Conservation (phyloP, 2,797 vertebrate genomes). For the Nothura maculosa region DNA sequence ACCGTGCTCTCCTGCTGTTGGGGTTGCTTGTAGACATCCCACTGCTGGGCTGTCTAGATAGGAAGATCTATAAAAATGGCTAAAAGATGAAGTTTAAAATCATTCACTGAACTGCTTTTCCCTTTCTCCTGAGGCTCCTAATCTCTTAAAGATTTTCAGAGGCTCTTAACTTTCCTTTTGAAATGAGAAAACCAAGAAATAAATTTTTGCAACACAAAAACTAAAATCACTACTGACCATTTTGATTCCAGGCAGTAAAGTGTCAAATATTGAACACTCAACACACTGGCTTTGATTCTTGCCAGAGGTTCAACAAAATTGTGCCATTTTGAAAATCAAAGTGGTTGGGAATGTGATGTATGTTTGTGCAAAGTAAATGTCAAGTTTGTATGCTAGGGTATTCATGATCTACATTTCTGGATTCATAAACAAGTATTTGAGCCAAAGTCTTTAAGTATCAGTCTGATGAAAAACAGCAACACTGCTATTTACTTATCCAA, state of each 20-base stretch:
- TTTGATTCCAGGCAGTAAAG: not conserved
- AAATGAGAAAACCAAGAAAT: rapidly evolving
- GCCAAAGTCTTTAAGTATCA: slow-evolving; percentile 20
- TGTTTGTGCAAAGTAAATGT: slow-evolving; percentile 29
- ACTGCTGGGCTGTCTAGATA: rapidly evolving
- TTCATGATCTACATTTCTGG: not conserved
- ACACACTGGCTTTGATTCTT: slow-evolving; percentile 10
- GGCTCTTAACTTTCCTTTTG: not conserved
- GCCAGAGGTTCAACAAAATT: not conserved
- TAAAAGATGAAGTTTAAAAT: not conserved
- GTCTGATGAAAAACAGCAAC: slow-evolving; percentile 52
- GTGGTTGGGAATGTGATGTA: not conserved
- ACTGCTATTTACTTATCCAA: slow-evolving; percentile 35
- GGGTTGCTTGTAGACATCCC: not conserved
- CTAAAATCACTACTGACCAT: not conserved
- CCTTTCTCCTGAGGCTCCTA: not conserved
- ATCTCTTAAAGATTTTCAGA: not conserved
- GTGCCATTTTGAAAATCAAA: not conserved
- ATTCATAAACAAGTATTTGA: slow-evolving; percentile 27
- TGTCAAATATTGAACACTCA: not conserved
- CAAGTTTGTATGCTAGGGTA: not conserved
- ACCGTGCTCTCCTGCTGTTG: rapidly evolving
- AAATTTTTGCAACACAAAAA: not conserved
- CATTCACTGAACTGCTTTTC: not conserved
- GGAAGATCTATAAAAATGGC: not conserved